Evolutionary conservation across 2,888 invertebrate genomes (phyloP).

Genomic region (Lasioglossum pauxillum): DNA sequence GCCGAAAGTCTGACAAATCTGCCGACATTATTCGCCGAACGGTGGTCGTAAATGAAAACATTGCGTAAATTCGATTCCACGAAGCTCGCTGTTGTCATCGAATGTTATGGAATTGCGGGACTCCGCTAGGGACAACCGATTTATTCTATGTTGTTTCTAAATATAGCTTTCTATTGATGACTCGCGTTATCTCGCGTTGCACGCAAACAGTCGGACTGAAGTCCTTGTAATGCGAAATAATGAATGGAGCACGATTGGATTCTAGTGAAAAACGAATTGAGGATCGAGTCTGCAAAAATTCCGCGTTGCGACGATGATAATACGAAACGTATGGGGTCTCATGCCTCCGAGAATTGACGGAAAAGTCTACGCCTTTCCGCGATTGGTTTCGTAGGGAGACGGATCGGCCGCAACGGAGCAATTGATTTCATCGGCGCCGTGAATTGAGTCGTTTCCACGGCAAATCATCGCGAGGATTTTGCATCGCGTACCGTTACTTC

Average conservation of each 20-base stretch:
- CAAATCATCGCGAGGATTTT: constrained; percentile 52
- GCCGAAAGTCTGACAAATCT: no score
- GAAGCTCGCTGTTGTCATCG: constrained; percentile 2
- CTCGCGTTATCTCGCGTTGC: constrained; percentile 45
- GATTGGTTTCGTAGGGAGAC: constrained; percentile 7
- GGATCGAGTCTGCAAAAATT: background rate
- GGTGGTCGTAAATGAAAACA: constrained; percentile 8
- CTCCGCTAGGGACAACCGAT: background rate
- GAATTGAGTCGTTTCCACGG: constrained; percentile 68
- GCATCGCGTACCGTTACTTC: constrained; percentile 75
- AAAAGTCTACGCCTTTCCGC: background rate
- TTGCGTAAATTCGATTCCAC: constrained; percentile 11
- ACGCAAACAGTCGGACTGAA: background rate
- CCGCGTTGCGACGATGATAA: background rate
- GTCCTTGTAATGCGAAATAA: background rate
- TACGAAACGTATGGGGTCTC: background rate
- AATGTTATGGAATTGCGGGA: background rate
- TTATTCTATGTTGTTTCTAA: background rate
- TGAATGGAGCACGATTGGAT: background rate
- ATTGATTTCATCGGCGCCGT: constrained; percentile 34
- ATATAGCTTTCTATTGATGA: constrained; percentile 41
- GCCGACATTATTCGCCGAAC: background rate
- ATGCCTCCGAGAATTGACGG: background rate
- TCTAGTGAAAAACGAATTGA: background rate
- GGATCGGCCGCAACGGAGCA: constrained; percentile 26